phyloP scores from a whole-genome alignment of 2,113 vertebrate genomes.

The Acanthochromis polyacanthus region DNA sequence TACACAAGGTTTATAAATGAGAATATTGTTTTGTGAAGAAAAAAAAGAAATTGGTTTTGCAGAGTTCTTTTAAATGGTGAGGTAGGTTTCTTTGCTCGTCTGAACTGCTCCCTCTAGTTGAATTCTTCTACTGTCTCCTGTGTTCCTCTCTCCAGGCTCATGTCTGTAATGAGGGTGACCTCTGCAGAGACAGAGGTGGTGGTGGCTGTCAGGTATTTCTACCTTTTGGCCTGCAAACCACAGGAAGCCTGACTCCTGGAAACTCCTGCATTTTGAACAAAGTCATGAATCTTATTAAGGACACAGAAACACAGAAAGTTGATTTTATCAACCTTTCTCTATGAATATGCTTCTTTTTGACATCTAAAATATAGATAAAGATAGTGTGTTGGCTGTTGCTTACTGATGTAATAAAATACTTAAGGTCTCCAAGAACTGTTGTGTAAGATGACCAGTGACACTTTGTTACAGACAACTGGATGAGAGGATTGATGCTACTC shows the following conservation, averaged over 20 bases:
- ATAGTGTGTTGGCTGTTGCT: too few relatives aligned
- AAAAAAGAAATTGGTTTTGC: too few relatives aligned
- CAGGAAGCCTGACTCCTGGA: slow-evolving; percentile 31
- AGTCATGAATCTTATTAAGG: not conserved
- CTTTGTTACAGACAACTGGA: too few relatives aligned
- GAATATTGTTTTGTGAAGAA: too few relatives aligned
- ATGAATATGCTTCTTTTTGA: not conserved
- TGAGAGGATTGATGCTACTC: too few relatives aligned
- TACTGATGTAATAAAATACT: too few relatives aligned
- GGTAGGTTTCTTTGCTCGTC: not conserved
- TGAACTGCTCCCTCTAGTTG: not conserved
- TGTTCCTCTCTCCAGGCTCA: slow-evolving; percentile 65
- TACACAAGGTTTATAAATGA: not conserved
- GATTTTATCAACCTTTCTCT: not conserved
- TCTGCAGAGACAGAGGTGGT: slow-evolving; percentile 75
- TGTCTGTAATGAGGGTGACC: slow-evolving; percentile 75
- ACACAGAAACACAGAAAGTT: not conserved
- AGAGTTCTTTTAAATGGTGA: not conserved
- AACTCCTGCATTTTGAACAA: not conserved
- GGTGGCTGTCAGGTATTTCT: slow-evolving; percentile 76
- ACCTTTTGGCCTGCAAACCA: slow-evolving; percentile 74
- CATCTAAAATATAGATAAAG: not conserved
- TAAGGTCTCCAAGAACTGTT: too few relatives aligned
- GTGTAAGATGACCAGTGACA: too few relatives aligned
- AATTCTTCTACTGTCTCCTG: not conserved